Base-by-base conservation (phyloP, 2,113 vertebrate species). In the Sebastes schlegelii region DNA sequence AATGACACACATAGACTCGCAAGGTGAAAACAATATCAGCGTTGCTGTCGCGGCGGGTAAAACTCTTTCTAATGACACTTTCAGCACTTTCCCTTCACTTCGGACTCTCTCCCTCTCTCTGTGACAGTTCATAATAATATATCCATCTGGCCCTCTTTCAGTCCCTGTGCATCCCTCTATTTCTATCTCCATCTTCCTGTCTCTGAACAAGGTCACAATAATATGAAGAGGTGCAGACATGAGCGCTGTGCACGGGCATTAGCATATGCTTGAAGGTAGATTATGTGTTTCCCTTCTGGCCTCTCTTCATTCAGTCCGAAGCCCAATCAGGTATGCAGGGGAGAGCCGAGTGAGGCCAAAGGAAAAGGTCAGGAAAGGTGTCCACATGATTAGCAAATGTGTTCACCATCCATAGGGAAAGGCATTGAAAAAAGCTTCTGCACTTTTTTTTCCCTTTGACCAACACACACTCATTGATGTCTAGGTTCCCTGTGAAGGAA, bases 281-380 rank as follows among this genome's bases (percentile, higher is more conserved):
- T 54, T 64, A 75, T 71, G 79, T 66, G 10, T 75, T 62, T 82
- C 66, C 71, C 45, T 58, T 34, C 21, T 11, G 52, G 58, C n/a
- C 51, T 70, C 68, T 65, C 70, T 78, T 75, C 21, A 43, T 65
- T 74, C 46, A 23, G 46, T 77, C 63, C 46, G 34, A 54, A 34
- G 64, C 26, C 45, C 26, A 61, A 70, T 73, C 80, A 80, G 19
- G 45, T 83, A 83, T 80, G 23, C 67, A 19, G 55, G 58, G 52
- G 16, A 66, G 17, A 70, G 58, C 51, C 1, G 4, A 23, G 12
- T 46, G 51, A 78, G 63, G 72, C 45, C 42, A 82, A 52, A 67
- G 61, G 17, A 23, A 83, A 87, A 83, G 69, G 77, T 86, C 80
- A 83, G 61, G 42, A 14, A 51, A 75, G 65, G 80, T 83, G 57